Evolutionary conservation across 2,113 vertebrate genomes (phyloP).

Genomic region (Lophius piscatorius): DNA sequence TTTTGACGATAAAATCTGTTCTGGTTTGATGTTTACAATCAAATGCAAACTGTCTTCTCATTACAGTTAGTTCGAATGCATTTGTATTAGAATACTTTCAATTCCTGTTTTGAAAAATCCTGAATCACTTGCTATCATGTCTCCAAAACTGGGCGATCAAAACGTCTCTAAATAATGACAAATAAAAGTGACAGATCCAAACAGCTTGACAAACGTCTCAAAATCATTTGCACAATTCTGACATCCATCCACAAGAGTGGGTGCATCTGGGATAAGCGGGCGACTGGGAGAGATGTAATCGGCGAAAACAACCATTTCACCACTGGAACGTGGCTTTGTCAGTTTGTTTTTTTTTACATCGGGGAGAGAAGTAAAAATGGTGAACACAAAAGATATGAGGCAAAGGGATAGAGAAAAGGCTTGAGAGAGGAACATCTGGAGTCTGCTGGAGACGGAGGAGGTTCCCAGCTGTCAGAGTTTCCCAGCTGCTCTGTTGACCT

Average conservation of each 20-base stretch:
- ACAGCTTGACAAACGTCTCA: slow-evolving; percentile 6
- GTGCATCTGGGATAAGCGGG: slow-evolving; percentile 46
- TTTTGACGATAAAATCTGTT: too few relatives aligned
- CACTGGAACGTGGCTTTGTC: slow-evolving; percentile 54
- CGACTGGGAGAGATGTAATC: slow-evolving; percentile 41
- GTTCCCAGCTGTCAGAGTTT: slow-evolving; percentile 73
- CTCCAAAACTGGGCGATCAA: background rate
- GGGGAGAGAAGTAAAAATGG: slow-evolving; percentile 36
- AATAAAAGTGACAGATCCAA: slow-evolving; percentile 30
- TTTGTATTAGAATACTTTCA: too few relatives aligned
- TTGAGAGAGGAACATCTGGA: slow-evolving; percentile 69
- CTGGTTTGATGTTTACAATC: too few relatives aligned
- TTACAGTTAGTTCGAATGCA: too few relatives aligned
- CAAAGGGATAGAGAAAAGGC: slow-evolving; percentile 22
- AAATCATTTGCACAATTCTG: slow-evolving; percentile 54
- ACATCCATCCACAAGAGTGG: slow-evolving; percentile 58
- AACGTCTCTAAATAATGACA: slow-evolving; percentile 28
- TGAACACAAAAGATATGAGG: slow-evolving; percentile 4
- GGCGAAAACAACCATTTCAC: slow-evolving; percentile 58
- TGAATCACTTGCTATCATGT: too few relatives aligned
- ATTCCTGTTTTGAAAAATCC: too few relatives aligned
- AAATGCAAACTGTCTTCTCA: too few relatives aligned
- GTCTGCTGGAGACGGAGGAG: slow-evolving; percentile 60
- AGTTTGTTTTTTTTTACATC: slow-evolving; percentile 25
- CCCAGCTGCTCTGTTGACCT: slow-evolving; percentile 69